Base-by-base conservation (phyloP, 1,140 invertebrate species). In the Zaprionus lachaisei region DNA sequence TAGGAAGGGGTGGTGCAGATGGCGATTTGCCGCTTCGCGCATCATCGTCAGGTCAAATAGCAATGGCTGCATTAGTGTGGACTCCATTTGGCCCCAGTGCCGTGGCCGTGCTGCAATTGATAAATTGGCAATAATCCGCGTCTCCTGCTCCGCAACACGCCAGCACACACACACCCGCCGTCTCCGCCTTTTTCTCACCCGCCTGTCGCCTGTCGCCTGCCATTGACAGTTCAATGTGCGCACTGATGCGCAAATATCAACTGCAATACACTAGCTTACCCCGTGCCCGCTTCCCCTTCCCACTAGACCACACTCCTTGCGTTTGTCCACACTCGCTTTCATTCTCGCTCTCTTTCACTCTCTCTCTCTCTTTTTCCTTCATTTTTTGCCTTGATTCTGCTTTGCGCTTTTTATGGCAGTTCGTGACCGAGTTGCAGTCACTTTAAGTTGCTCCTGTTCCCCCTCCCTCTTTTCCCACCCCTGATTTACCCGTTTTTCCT, bases 181-280 rank as follows among this genome's bases (percentile, higher is more conserved):
- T 38, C 44, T 31, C 44, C 34, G 31, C 49, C 64, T 51, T 34
- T 37, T 66, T 41, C 63, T 12, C n/a, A 3, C 44, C 15, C 73
- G 54, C 24, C 22, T 67, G 69, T 72, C 56, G 69, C 56, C 56
- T 85, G 84, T 72, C 56, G 69, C 56, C 56, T 85, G 85, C 62
- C 81, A 91, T 83, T 85, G 89, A 91, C 89, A 91, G 84, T 83
- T 84, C 85, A 91, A 91, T 91, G 90, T 85, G 90, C 80, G 70
- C 89, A 89, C 68, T 90, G 89, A 91, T 92, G 90, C 85, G 80
- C 80, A 82, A 91, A 90, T 85, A 85, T 91, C 81, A 91, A 89
- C 81, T 85, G 55, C 84, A 89, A 90, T 89, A 89, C 84, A 89
- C 78, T 83, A 68, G 26, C 22, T 60, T 31, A 28, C 37, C 6